Percentiles rank a stretch among this genome's conserved stretches.
These are phyloP conservation scores for Edolisoma coerulescens DNA, from an alignment of 2,113 vertebrate genomes.

Conservation along the genomic window DNA sequence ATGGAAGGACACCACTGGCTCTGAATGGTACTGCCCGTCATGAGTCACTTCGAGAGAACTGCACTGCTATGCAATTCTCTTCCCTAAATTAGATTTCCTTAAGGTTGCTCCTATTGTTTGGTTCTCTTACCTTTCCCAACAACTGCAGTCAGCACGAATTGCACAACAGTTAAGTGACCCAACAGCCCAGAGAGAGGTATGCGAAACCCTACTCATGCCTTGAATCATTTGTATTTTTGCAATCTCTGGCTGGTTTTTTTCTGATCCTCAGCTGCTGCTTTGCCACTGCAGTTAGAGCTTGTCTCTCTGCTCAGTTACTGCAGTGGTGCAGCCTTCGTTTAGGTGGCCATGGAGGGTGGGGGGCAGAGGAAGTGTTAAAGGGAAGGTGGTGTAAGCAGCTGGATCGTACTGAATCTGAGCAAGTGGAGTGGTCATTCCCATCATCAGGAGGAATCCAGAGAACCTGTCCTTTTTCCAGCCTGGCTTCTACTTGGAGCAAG, in stretches of 20 bases:
- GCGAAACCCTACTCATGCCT: not conserved
- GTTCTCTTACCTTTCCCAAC: slow-evolving; percentile 16
- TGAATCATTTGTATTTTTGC: slow-evolving; percentile 27
- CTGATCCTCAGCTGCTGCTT: not conserved
- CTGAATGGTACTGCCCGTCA: not conserved
- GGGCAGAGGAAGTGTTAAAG: not conserved
- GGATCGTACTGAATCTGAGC: not conserved
- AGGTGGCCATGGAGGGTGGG: not conserved
- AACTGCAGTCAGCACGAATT: slow-evolving; percentile 8
- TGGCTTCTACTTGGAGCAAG: not conserved
- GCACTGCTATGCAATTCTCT: not conserved
- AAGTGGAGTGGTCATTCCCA: not conserved
- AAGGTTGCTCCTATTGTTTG: not conserved
- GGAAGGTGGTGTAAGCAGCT: not conserved
- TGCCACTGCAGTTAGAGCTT: not conserved
- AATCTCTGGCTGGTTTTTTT: not conserved
- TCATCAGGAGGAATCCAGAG: not conserved
- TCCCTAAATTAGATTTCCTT: slow-evolving; percentile 2
- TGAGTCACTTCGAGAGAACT: not conserved
- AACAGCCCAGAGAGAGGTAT: not conserved
- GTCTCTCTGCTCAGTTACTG: not conserved
- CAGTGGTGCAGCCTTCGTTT: not conserved
- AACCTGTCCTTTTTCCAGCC: not conserved
- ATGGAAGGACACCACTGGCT: not conserved
- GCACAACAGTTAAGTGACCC: not conserved